Evolutionary conservation across 2,797 vertebrate species (phyloP).

Genomic region (Microchirus variegatus): DNA sequence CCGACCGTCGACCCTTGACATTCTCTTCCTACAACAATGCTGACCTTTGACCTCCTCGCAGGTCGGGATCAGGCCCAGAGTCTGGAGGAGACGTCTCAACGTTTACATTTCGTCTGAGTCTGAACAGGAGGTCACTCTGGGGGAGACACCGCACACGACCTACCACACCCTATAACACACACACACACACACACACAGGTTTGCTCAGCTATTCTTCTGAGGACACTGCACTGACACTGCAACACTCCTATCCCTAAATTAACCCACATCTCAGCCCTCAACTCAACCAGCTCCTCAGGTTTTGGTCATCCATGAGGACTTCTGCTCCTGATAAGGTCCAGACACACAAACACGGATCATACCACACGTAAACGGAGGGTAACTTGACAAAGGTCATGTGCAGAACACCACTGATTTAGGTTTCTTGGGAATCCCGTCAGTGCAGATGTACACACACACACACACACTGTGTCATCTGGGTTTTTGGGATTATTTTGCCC

Average conservation of each 20-base stretch:
- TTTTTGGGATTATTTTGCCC: no score
- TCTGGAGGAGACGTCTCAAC: conserved; percentile 55
- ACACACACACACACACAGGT: conserved; percentile 4
- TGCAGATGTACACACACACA: no score
- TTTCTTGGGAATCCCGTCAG: neutral
- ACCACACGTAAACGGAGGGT: neutral
- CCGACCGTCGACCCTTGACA: conserved; percentile 13
- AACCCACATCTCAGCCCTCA: no score
- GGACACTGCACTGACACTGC: no score
- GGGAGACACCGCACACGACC: conserved; percentile 46
- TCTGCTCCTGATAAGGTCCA: no score
- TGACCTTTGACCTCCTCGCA: conserved; percentile 46
- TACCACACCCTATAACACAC: conserved; percentile 24
- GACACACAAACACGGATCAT: conserved; percentile 2
- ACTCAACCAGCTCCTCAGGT: no score
- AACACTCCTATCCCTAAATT: no score
- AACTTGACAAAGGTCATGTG: neutral
- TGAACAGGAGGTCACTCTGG: conserved; percentile 34
- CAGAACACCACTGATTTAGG: neutral
- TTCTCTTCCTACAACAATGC: conserved; percentile 15
- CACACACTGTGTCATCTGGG: no score
- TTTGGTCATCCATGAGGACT: no score
- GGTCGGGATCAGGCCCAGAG: conserved; percentile 36
- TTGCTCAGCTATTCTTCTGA: no score
- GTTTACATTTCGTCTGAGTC: conserved; percentile 69